phyloP scores from a whole-genome alignment of 2,888 invertebrate species.

The Lasioglossum villosulum region DNA sequence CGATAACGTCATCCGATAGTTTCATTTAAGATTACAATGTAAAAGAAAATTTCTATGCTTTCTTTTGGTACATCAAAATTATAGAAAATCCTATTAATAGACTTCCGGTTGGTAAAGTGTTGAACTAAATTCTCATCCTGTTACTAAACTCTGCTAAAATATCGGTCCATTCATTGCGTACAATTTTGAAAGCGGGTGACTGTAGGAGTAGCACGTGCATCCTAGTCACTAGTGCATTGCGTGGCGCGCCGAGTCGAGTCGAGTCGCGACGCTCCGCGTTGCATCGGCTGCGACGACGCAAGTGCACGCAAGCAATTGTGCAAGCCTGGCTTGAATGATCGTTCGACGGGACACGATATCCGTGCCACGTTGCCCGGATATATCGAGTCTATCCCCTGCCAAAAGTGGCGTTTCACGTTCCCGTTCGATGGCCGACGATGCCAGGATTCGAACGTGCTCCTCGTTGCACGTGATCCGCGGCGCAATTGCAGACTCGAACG shows the following conservation, averaged over 20 bases:
- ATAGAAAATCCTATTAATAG: too few species aligned
- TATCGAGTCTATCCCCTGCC: slow-evolving; percentile 31
- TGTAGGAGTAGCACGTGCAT: too few species aligned
- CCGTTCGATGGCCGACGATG: slow-evolving; percentile 37
- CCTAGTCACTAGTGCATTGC: too few species aligned
- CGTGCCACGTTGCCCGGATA: slow-evolving; percentile 39
- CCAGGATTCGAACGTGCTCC: slow-evolving; percentile 46
- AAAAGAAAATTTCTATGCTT: too few species aligned
- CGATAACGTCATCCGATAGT: too few species aligned
- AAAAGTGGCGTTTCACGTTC: slow-evolving; percentile 58
- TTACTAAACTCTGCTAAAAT: too few species aligned
- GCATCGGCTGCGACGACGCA: slow-evolving; percentile 12
- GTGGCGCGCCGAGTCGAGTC: neutral
- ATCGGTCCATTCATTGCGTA: too few species aligned
- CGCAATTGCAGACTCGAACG: slow-evolving; percentile 44
- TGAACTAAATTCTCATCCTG: too few species aligned
- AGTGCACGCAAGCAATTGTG: slow-evolving; percentile 40
- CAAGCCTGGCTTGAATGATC: slow-evolving; percentile 43
- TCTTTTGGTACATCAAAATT: too few species aligned
- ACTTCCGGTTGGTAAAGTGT: too few species aligned
- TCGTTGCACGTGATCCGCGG: slow-evolving; percentile 58
- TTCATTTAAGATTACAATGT: too few species aligned
- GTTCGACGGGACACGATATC: slow-evolving; percentile 38
- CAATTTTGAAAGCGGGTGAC: too few species aligned
- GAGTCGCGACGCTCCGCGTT: neutral